Percentiles rank a stretch among this genome's conserved stretches.
phyloP scores from a whole-genome alignment of 2,888 invertebrate species.

The Eueremaeus valkanovi region DNA sequence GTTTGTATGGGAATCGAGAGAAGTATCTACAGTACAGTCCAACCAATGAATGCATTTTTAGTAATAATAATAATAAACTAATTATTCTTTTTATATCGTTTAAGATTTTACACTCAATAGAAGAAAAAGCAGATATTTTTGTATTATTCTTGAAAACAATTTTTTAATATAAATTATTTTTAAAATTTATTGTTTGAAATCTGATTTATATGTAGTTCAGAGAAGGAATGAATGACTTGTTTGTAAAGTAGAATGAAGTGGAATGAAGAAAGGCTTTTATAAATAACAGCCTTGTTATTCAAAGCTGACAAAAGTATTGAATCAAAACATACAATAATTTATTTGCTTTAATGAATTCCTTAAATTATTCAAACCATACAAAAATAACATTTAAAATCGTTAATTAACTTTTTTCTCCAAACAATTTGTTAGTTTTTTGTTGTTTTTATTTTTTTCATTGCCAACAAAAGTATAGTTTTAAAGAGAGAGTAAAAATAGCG shows the following conservation, averaged over 20 bases:
- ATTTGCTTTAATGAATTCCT: background rate
- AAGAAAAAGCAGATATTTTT: background rate
- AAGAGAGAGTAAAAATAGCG: too few species aligned
- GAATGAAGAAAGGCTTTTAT: background rate
- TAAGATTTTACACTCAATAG: background rate
- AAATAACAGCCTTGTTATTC: background rate
- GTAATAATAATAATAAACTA: background rate
- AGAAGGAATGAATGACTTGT: background rate
- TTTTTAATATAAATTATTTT: background rate
- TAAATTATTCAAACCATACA: background rate
- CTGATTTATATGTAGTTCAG: background rate
- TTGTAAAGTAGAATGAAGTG: background rate
- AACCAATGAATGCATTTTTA: background rate
- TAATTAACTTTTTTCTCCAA: background rate
- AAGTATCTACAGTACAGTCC: background rate
- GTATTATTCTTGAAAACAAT: background rate
- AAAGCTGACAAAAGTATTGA: background rate
- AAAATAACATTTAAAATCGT: background rate
- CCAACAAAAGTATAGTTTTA: background rate
- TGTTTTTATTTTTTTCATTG: background rate
- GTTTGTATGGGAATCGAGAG: background rate
- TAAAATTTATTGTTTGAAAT: background rate
- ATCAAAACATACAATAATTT: background rate
- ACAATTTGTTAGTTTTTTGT: background rate
- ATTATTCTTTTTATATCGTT: background rate